These are phyloP conservation scores for Medauroidea extradentata DNA, from an alignment of 1,140 invertebrate species.

Conservation along the genomic window DNA sequence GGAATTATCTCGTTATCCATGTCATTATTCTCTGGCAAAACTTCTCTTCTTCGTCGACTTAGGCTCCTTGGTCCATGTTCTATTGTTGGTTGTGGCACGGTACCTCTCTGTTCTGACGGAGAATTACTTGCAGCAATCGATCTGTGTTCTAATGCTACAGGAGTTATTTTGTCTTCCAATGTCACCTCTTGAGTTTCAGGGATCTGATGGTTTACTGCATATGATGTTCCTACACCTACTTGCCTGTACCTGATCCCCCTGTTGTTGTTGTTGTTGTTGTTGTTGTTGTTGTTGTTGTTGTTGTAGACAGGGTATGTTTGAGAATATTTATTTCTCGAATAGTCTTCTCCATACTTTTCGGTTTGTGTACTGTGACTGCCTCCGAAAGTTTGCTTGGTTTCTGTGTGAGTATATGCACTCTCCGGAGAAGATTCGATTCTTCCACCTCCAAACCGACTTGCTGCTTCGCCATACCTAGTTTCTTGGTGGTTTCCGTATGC, in stretches of 20 bases:
- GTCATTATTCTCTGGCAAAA: neutral
- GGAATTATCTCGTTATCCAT: neutral
- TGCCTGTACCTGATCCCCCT: neutral
- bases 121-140: neutral
- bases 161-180: no score
- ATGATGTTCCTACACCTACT: neutral
- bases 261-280: neutral
- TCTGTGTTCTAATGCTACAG: no score
- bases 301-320: neutral
- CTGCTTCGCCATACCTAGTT: neutral
- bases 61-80: conserved; percentile 49
- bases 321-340: neutral
- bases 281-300: neutral
- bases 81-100: conserved; percentile 18
- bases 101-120: neutral
- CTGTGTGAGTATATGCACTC: no score
- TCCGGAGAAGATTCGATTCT: neutral
- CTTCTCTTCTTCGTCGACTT: conserved; percentile 23
- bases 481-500: neutral
- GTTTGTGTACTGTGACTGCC: no score
- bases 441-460: neutral
- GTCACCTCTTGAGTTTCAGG: no score
- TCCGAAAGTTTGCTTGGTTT: no score
- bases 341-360: no score
- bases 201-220: no score